These are phyloP conservation scores for Gallinago nigripennis DNA, from an alignment of 2,797 vertebrate genomes.

Conservation along the genomic window DNA sequence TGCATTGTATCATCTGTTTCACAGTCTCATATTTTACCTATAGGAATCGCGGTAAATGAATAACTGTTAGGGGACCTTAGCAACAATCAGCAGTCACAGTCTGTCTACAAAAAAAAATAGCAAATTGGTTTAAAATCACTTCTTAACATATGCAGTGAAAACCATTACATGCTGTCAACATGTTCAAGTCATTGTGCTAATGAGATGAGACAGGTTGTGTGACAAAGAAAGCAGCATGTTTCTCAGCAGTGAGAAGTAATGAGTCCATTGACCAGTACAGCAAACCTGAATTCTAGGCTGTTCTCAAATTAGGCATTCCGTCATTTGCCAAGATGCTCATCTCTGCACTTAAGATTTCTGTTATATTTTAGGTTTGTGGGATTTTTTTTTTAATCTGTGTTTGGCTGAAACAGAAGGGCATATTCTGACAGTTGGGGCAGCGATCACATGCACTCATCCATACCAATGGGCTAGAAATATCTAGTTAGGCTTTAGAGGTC, in stretches of 20 bases:
- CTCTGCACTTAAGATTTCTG: background rate
- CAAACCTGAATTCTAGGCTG: background rate
- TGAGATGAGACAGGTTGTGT: constrained; percentile 54
- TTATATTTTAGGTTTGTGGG: background rate
- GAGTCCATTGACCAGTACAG: background rate
- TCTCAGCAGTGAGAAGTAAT: background rate
- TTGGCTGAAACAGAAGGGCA: background rate
- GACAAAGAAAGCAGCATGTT: background rate
- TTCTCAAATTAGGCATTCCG: background rate
- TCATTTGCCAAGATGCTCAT: background rate
- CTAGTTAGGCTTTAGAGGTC: background rate
- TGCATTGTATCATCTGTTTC: background rate
- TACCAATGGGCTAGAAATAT: background rate
- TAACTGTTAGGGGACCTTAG: background rate
- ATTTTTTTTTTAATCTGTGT: background rate
- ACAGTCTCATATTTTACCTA: constrained; percentile 15
- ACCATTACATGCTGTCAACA: constrained; percentile 35
- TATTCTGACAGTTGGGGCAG: background rate
- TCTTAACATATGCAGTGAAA: constrained; percentile 26
- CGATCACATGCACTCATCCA: background rate
- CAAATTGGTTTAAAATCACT: constrained; percentile 60
- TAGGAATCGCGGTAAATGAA: background rate
- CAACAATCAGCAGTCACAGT: constrained; percentile 42
- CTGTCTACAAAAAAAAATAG: constrained; percentile 32
- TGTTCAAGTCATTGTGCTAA: constrained; percentile 41